phyloP scores from a whole-genome alignment of 2,113 vertebrate genomes.

The Amphiprion ocellaris region DNA sequence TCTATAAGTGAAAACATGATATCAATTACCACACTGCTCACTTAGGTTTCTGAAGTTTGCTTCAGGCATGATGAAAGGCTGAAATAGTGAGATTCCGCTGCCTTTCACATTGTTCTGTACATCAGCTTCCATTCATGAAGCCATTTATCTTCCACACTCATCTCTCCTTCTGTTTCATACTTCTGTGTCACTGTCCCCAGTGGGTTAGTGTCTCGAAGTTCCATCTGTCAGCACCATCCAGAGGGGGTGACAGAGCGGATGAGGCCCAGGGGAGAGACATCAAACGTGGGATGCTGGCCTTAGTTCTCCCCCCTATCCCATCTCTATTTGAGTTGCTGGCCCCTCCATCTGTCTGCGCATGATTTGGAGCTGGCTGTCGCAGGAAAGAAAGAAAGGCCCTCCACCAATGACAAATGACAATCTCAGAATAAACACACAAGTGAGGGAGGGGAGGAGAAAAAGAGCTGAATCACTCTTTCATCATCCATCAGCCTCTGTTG shows the following conservation, averaged over 20 bases:
- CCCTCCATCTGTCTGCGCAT: slow-evolving; percentile 78
- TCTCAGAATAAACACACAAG: slow-evolving; percentile 77
- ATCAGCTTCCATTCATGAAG: slow-evolving; percentile 64
- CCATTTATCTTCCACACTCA: slow-evolving; percentile 73
- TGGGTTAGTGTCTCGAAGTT: slow-evolving; percentile 73
- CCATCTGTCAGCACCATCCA: slow-evolving; percentile 79
- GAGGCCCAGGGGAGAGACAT: slow-evolving; percentile 80
- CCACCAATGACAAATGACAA: slow-evolving; percentile 78
- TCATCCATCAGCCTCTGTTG: slow-evolving; percentile 67
- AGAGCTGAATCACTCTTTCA: slow-evolving; percentile 78
- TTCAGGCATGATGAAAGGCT: slow-evolving; percentile 31
- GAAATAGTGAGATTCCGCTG: slow-evolving; percentile 44
- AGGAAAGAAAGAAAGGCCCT: slow-evolving; percentile 68
- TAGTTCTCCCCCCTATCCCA: slow-evolving; percentile 49
- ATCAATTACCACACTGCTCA: slow-evolving; percentile 41
- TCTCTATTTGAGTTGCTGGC: slow-evolving; percentile 77
- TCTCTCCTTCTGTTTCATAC: slow-evolving; percentile 76
- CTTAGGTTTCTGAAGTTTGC: slow-evolving; percentile 25
- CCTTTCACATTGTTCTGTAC: slow-evolving; percentile 48
- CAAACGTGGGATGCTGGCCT: slow-evolving; percentile 80
- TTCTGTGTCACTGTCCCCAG: slow-evolving; percentile 71
- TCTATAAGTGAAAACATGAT: slow-evolving; percentile 37
- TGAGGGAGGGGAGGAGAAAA: slow-evolving; percentile 52
- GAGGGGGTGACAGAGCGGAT: slow-evolving; percentile 70
- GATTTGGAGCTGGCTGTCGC: slow-evolving; percentile 74